Base-by-base conservation (phyloP, 2,113 vertebrate genomes). In the Etia nguti region DNA sequence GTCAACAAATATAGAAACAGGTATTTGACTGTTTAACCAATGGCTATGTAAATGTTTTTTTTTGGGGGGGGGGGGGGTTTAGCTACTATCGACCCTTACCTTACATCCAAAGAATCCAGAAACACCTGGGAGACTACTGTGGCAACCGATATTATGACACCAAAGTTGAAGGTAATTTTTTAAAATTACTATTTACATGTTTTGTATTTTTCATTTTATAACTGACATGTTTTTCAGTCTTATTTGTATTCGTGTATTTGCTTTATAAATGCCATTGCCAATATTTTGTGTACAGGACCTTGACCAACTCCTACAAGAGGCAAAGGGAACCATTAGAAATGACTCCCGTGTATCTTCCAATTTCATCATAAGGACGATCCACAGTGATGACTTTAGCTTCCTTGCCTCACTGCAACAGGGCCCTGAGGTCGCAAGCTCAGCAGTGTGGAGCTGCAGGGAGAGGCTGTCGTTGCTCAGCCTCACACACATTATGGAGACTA, bases 381-480 rank as follows among this genome's bases (percentile, higher is more conserved):
- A 96, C 0, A 93, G 96, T 2, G 96, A 98, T 62, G 97, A 97
- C 0, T 92, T 2, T 8, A 62, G 86, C 1, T 97, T 97, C 92
- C 94, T 98, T 84, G 15, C 87, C 24, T 88, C 85, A 11, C 95
- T 98, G 89, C 97, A 97, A 1, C 83, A 13, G 81, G 57, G 82
- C 82, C 96, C 93, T 52, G 80, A 89, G 8, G 68, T 98, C 1
- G 88, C 97, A 20, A 96, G 96, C 48, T 97, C 97, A 5, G 95
- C 92, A 77, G 96, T 97, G 73, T 98, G 97, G 98, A 97, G 94
- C 93, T 97, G 97, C 93, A 94, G 96, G 10, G 96, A 94, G 83
- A 96, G 95, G 60, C 82, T 97, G 13, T 97, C 97, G 0, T 68
- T 97, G 43, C 94, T 96, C 82, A 93, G 96, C 87, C 93, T 98